phyloP scores from a whole-genome alignment of 2,888 invertebrate species.

The Cabera pusaria region DNA sequence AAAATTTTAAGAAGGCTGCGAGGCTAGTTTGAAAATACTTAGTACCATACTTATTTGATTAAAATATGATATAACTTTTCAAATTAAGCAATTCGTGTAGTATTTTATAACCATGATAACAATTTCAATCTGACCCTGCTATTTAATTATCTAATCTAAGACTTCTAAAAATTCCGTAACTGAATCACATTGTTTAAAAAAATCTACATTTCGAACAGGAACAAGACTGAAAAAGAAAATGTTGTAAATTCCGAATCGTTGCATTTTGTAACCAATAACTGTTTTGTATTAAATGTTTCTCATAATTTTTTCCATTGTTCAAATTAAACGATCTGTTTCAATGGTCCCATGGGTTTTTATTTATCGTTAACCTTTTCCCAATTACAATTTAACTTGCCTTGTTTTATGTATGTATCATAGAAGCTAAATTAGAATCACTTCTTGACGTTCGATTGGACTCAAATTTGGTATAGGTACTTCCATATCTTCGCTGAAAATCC shows the following conservation, averaged over 20 bases:
- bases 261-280: conserved; percentile 49
- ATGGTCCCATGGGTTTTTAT: conserved; percentile 29
- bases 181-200: conserved; percentile 1
- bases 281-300: conserved; percentile 65
- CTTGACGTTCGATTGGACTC: too few species aligned
- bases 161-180: not conserved
- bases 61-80: conserved; percentile 1
- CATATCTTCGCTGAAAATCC: too few species aligned
- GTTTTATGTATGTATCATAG: too few species aligned
- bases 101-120: conserved; percentile 1
- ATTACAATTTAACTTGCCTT: too few species aligned
- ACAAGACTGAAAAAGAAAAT: conserved; percentile 68
- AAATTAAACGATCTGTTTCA: conserved; percentile 65
- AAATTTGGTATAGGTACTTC: too few species aligned
- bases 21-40: conserved; percentile 7
- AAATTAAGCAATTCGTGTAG: conserved; percentile 6
- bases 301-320: conserved; percentile 65
- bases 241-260: conserved; percentile 45
- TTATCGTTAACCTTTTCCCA: too few species aligned
- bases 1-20: conserved; percentile 1
- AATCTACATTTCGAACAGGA: conserved; percentile 46
- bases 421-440: too few species aligned
- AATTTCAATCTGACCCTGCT: too few species aligned
- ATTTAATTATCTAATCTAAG: too few species aligned
- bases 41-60: not conserved